These are phyloP conservation scores for Mesoligia furuncula DNA, from an alignment of 2,888 invertebrate species.

Conservation along the genomic window DNA sequence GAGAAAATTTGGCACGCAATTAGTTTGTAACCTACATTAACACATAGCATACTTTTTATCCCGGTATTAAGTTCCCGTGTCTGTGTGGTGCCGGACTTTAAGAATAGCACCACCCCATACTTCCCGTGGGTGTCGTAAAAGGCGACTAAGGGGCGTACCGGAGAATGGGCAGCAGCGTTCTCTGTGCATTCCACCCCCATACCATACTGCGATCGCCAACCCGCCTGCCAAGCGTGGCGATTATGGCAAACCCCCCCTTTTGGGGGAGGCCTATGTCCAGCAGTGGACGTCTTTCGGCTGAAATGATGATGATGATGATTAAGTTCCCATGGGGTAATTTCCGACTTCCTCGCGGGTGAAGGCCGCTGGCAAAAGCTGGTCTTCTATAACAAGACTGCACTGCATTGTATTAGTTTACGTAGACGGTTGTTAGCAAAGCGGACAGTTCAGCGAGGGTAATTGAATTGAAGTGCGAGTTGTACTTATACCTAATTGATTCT, in stretches of 20 bases:
- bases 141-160: too few species aligned
- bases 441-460: conserved; percentile 13
- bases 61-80: neutral
- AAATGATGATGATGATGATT: too few species aligned
- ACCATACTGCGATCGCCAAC: too few species aligned
- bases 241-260: too few species aligned
- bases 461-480: conserved; percentile 20
- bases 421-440: conserved; percentile 11
- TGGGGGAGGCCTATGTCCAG: too few species aligned
- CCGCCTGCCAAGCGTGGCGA: too few species aligned
- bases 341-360: neutral
- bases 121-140: too few species aligned
- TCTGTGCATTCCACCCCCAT: too few species aligned
- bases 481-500: neutral
- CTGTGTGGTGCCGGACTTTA: too few species aligned
- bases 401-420: conserved; percentile 25
- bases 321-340: neutral
- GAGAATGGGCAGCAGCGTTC: too few species aligned
- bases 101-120: too few species aligned
- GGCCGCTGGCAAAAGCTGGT: neutral
- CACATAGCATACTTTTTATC: neutral
- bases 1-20: neutral
- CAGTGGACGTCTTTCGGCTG: too few species aligned
- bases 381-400: conserved; percentile 13
- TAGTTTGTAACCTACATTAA: neutral